Base-by-base conservation (phyloP, 2,113 vertebrate species). In the Mormyrus iriodes region DNA sequence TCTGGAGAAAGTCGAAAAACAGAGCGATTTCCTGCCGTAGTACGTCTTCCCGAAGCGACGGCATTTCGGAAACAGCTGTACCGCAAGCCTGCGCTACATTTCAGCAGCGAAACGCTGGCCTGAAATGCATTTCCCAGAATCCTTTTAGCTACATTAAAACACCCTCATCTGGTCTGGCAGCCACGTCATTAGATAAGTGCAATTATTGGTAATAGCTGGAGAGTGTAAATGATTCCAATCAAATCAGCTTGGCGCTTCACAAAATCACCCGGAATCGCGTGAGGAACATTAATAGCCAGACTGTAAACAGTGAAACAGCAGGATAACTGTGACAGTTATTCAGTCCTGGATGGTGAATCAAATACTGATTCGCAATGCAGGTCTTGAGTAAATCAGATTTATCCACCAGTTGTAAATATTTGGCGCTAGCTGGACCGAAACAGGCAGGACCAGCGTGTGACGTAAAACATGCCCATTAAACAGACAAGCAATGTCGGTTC, bases 191-290 rank as follows among this genome's bases (percentile, higher is more conserved):
- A 42, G 69, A 51, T 52, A 27, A 53, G 73, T 31, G 5, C 8
- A 9, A 51, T 82, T 35, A 35, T 53, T 82, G 31, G 52, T 42
- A 55, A 52, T 53, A 53, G 19, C 49, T 31, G 51, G 85, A 15
- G 35, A 55, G 85, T 53, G 17, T 35, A 86, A 86, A 31, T 19
- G 85, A 53, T 86, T 86, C 51, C 6, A 53, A 53, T 53, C 48
- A 55, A 86, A 53, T 86, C 85, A 55, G 85, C 24, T 48, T 6
- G 13, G n/a, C 17, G 13, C n/a, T 86, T 55, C 31, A n/a, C n/a
- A 89, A 89, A 65, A 89, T 35, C 48, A 42, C 15, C 27, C 19
- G n/a, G 90, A 90, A 92, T 92, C 91, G 90, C 86, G 84, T 89
- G 90, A 92, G 90, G 90, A 55, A 90, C 61, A 55, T 87, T 82